Evolutionary conservation across 2,797 vertebrate genomes (phyloP).

Genomic region (Chrosomus eos): DNA sequence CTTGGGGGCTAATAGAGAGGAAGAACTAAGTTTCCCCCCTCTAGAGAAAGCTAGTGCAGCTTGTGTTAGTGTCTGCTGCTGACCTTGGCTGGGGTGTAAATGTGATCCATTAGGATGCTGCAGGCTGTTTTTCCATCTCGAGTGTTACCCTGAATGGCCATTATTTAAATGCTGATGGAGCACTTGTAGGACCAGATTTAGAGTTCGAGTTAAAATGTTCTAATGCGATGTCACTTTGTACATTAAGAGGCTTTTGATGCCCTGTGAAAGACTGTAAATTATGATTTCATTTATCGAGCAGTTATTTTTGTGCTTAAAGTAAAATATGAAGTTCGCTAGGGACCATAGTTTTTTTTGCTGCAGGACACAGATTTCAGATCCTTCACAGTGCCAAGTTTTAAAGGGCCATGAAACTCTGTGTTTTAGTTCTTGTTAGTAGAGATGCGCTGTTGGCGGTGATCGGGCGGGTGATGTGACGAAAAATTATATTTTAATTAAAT

Average conservation of each 20-base stretch:
- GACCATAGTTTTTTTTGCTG: background rate
- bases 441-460: too few species aligned
- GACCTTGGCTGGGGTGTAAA: constrained; percentile 23
- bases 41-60: background rate
- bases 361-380: background rate
- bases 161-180: constrained; percentile 24
- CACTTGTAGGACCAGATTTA: background rate
- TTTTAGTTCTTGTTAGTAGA: background rate
- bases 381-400: background rate
- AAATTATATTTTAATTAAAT: too few species aligned
- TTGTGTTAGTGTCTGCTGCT: constrained; percentile 14
- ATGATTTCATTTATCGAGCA: background rate
- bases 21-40: constrained; percentile 18
- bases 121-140: constrained; percentile 1
- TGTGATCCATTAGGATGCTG: constrained; percentile 23
- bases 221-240: background rate
- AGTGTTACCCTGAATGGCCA: background rate
- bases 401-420: background rate
- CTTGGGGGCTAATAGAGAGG: constrained; percentile 28
- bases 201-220: background rate
- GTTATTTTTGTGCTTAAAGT: background rate
- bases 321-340: background rate
- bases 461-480: too few species aligned
- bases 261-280: background rate
- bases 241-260: background rate